Base-by-base conservation (phyloP, 2,888 invertebrate species). In the Ophonus ardosiacus region DNA sequence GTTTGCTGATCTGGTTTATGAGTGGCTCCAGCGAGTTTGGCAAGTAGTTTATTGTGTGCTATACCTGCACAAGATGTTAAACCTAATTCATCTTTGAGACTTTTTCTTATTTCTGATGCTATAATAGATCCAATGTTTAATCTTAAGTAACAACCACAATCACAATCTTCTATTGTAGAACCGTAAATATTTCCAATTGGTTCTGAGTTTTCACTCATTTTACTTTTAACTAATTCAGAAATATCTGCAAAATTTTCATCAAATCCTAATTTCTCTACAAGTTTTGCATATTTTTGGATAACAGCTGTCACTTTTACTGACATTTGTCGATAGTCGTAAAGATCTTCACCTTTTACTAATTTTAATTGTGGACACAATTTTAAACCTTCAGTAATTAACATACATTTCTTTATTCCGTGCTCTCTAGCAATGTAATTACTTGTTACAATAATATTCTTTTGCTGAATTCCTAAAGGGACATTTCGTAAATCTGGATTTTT, bases 231-330 rank as follows among this genome's bases (percentile, higher is more conserved):
- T 88, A 95, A 89, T 85, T 94, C 93, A 86, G 96, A 95, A 87
- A 97, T 95, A 92, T 97, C 97, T 88, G 97, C 92, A 90, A 93
- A 97, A 90, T 96, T 97, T 90, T 97, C 97, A 91, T 97, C 97
- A 89, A 97, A 93, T 13, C 97, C 97, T 82, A 97, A 92, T 89
- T 96, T 94, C 90, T 97, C 97, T 0, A 97, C 96, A 76, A 94
- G 91, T 78, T 94, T 93, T 85, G 96, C 95, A 91, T 95, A 97
- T 88, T 93, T 94, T 87, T 95, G 94, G 86, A 97, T 91, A 86
- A 95, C 91, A 86, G 94, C 93, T 87, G 95, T 95, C 86, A 97
- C 94, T 91, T 95, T 95, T 87, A 94, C 94, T 0, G 97, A 97
- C 90, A 95, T 94, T 86, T 95, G 93, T 88, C 97, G 94, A 90